phyloP scores from a whole-genome alignment of 1,140 invertebrate species.

The Acyrthosiphon pisum region DNA sequence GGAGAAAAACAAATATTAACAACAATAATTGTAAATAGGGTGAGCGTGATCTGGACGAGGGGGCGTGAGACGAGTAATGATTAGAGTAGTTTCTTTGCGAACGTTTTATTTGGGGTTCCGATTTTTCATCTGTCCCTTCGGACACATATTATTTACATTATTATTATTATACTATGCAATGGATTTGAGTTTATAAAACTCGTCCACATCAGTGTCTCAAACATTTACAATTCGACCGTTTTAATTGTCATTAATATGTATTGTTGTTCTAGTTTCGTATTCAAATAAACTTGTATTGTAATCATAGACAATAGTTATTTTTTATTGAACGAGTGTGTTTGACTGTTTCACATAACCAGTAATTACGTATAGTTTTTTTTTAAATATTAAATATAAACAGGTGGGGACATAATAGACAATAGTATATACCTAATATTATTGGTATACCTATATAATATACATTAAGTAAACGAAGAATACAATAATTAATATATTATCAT shows the following conservation, averaged over 20 bases:
- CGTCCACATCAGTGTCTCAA: not conserved
- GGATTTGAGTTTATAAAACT: not conserved
- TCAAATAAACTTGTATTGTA: not conserved
- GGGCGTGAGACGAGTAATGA: not conserved
- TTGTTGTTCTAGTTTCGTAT: slow-evolving; percentile 6
- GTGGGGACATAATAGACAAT: not conserved
- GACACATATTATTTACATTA: not conserved
- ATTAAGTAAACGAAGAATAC: not conserved
- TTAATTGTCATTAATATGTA: not conserved
- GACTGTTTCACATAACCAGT: not conserved
- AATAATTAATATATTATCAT: not conserved
- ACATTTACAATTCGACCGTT: not conserved
- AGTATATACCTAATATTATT: not conserved
- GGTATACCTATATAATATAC: not conserved
- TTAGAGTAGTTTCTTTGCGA: not conserved
- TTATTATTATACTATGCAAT: not conserved
- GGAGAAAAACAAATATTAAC: not conserved
- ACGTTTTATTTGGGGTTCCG: not conserved
- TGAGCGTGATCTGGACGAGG: not conserved
- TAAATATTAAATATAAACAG: not conserved
- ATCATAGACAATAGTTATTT: not conserved
- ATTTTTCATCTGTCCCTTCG: not conserved
- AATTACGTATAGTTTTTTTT: not conserved
- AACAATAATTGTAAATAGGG: slow-evolving; percentile 21
- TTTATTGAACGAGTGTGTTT: not conserved